These are phyloP conservation scores for Stenodera caucasica DNA, from an alignment of 2,888 invertebrate species.

Conservation along the genomic window DNA sequence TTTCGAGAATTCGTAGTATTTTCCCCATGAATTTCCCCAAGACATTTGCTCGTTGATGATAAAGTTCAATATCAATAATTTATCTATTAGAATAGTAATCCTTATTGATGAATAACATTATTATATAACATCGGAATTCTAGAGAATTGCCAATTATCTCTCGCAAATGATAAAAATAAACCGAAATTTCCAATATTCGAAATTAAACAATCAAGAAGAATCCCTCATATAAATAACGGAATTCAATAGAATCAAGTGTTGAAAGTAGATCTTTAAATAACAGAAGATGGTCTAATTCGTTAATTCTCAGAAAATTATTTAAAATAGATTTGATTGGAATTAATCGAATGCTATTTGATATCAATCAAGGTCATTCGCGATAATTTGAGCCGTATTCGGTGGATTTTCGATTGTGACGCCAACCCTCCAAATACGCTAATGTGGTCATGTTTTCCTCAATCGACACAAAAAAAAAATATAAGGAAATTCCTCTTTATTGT, in stretches of 20 bases:
- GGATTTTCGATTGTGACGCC: background rate
- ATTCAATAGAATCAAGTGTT: background rate
- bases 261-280: background rate
- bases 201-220: background rate
- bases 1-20: background rate
- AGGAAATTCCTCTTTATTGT: conserved; percentile 3
- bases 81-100: background rate
- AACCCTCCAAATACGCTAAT: background rate
- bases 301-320: background rate
- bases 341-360: background rate
- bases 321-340: background rate
- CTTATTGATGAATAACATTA: background rate
- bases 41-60: background rate
- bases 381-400: background rate
- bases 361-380: background rate
- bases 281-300: background rate
- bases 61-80: background rate
- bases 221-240: background rate
- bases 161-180: background rate
- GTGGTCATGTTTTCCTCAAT: background rate
- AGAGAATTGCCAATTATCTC: background rate
- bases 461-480: background rate
- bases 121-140: background rate
- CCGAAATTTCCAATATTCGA: background rate
- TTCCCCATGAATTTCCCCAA: too few species aligned